Base-by-base conservation (phyloP, 2,113 vertebrate species). In the Engraulis encrasicolus region DNA sequence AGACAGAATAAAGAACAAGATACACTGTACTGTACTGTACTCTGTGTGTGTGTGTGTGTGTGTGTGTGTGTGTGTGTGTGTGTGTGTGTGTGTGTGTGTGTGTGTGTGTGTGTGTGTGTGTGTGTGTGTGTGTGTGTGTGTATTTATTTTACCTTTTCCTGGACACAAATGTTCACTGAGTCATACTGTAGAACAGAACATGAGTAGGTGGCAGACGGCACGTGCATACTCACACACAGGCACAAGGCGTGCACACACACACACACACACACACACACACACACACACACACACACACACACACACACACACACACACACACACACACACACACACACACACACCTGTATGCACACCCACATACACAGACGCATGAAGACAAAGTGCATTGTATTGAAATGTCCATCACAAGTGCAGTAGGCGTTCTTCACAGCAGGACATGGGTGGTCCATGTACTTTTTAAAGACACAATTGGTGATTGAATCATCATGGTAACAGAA, bases 211-310 rank as follows among this genome's bases (percentile, higher is more conserved):
- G 66, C 27, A 74, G 31, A 31, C 12, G 14, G 66, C 66, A 74
- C 27, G 66, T 74, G 66, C 27, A 17, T 14, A 34, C 23, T 34
- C 27, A 74, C 9, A 74, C 66, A 34, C 27, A 27, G 7, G 14
- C n/a, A n/a, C n/a, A n/a, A n/a, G n/a, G n/a, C n/a, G n/a, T n/a
- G n/a, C 27, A 34, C 31, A 34, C 54, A 23, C 54, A 5, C 54
- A 58, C 54, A 58, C 54, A 58, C 54, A 58, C 54, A 58, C 54
- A 58, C 54, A 58, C 54, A 58, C 18, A 23, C 54, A 58, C 54
- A 23, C 54, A 58, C 54, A 23, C 54, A 58, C 52, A n/a, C 0
- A 58, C 52, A 58, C 1, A 7, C 50, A 52, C 50, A 52, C 50
- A 52, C 50, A 52, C 50, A 52, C 50, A 52, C 50, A 52, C 50